Base-by-base conservation (phyloP, 1,140 invertebrate species). In the Drosophila athabasca region DNA sequence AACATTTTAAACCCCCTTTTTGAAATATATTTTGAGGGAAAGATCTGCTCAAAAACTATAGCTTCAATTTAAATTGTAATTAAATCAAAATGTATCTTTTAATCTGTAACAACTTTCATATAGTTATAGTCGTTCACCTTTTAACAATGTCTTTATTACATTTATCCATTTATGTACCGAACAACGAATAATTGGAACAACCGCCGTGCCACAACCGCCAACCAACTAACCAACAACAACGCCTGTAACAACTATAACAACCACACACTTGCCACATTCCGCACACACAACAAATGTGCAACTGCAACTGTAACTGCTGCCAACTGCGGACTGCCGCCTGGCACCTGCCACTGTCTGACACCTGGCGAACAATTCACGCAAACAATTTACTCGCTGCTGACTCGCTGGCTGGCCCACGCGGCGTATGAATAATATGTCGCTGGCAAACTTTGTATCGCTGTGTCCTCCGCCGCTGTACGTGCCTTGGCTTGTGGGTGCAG, bases 401-500 rank as follows among this genome's bases (percentile, higher is more conserved):
- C n/a, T n/a, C n/a, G 7, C 35, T 39, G 31, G 31, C 3, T 50
- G 62, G 72, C 76, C 67, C 72, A 84, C 79, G 6, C 61, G 76
- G 71, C 79, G 84, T 77, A 89, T 83, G 79, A 89, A 84, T 84
- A 89, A 88, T 78, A 81, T 72, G 72, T 69, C 62, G 64, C 85
- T 44, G 62, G 62, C 53, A 73, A 72, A 72, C 83, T 68, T 66
- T 61, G 59, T 67, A 62, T 76, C 76, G 62, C 48, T 67, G 70
- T 41, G 26, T 52, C 41, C 24, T n/a, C n/a, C 76, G 62, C 48
- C n/a, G n/a, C 15, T 69, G 26, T 17, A n/a, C 44, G 43, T 61
- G 57, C 51, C 51, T 13, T 39, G 48, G 43, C 9, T 7, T 31
- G 15, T 22, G 9, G 11, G 52, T 48, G 48, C 93, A 97, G 97